Evolutionary conservation across 2,888 invertebrate species (phyloP).

Genomic region (Megaustenia siamemsis): DNA sequence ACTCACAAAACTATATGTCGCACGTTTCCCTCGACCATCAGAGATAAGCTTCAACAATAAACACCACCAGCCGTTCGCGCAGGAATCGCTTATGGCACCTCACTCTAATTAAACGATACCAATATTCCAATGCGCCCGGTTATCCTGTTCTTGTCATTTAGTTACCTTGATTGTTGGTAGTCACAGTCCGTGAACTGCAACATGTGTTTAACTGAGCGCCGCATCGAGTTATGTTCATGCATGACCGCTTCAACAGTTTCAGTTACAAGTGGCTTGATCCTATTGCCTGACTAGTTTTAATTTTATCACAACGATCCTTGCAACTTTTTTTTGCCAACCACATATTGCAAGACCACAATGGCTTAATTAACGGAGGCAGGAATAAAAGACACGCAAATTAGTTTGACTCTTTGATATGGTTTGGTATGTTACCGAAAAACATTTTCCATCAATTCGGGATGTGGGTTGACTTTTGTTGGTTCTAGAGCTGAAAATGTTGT

Average conservation of each 20-base stretch:
- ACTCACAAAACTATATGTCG: neutral
- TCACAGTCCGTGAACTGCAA: neutral
- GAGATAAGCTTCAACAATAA: neutral
- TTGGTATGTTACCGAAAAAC: too few species aligned
- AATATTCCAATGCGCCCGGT: neutral
- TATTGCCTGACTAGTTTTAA: neutral
- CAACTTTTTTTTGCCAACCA: too few species aligned
- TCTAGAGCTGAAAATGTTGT: too few species aligned
- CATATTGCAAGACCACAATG: neutral
- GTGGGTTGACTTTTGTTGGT: too few species aligned
- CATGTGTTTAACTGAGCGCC: slow-evolving; percentile 12
- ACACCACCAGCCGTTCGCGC: neutral
- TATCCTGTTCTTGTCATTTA: slow-evolving; percentile 10
- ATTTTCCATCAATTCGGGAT: too few species aligned
- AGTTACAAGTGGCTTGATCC: slow-evolving; percentile 7
- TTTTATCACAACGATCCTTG: neutral
- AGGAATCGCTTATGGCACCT: neutral
- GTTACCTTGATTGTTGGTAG: neutral
- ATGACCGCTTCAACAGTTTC: neutral
- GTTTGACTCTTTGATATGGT: too few species aligned
- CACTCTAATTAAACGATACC: neutral
- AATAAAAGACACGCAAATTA: too few species aligned
- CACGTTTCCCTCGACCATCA: neutral
- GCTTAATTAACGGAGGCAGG: too few species aligned
- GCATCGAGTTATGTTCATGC: neutral